Evolutionary conservation across 2,888 invertebrate genomes (phyloP).

Genomic region (Ichneumoninae sp.): DNA sequence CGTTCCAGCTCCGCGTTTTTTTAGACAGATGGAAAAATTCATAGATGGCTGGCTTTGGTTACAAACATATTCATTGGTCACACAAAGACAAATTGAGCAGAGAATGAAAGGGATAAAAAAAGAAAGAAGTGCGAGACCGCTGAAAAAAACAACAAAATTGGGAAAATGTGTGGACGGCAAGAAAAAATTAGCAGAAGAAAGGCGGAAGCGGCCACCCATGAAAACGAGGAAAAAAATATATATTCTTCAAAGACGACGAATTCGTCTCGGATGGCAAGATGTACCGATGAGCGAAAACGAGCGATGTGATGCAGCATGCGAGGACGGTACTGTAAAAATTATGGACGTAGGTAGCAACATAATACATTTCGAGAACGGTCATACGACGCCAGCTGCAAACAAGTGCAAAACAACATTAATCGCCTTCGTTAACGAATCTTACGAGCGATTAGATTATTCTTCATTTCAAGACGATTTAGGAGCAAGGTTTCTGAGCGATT

Average conservation of each 20-base stretch:
- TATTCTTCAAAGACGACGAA: neutral
- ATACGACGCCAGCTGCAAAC: neutral
- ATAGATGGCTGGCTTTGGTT: slow-evolving; percentile 11
- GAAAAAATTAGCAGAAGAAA: slow-evolving; percentile 15
- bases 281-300: neutral
- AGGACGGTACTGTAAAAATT: neutral
- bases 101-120: neutral
- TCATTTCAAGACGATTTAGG: neutral
- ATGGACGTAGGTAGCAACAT: neutral
- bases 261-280: neutral
- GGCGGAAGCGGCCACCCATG: neutral
- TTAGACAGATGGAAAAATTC: slow-evolving; percentile 16
- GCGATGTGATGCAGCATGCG: neutral
- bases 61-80: slow-evolving; percentile 30
- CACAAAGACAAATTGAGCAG: slow-evolving; percentile 14
- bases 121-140: neutral
- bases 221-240: slow-evolving; percentile 2
- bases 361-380: neutral
- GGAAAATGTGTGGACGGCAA: neutral
- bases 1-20: slow-evolving; percentile 24
- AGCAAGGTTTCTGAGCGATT: neutral
- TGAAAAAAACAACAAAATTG: neutral
- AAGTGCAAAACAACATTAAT: neutral
- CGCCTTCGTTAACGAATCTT: neutral
- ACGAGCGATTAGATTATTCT: neutral